phyloP scores from a whole-genome alignment of 2,113 vertebrate species.

The Odontophorus gujanensis region DNA sequence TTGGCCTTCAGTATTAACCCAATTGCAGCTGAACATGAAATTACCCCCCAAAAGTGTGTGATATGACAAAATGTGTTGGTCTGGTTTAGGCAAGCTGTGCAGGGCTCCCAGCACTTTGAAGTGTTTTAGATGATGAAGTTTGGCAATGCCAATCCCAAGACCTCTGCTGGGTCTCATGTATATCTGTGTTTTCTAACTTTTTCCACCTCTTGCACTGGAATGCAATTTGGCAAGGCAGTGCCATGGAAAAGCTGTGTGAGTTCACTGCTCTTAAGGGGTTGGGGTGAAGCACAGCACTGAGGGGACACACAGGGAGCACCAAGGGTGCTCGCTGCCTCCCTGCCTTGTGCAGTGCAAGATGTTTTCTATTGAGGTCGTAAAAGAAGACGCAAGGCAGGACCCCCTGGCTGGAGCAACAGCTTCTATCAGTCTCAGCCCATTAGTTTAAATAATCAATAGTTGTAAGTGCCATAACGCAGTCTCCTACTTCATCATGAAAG shows the following conservation, averaged over 20 bases:
- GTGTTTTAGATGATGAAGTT: not conserved
- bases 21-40: not conserved
- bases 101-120: not conserved
- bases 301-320: not conserved
- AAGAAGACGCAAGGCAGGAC: not conserved
- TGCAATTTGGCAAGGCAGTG: not conserved
- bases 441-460: constrained; percentile 72
- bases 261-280: not conserved
- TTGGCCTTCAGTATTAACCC: not conserved
- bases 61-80: not conserved
- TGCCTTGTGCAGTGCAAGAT: not conserved
- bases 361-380: not conserved
- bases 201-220: not conserved
- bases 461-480: constrained; percentile 16
- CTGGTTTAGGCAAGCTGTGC: not conserved
- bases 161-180: not conserved
- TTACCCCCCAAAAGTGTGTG: not conserved
- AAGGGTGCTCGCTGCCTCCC: not conserved
- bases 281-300: rapidly evolving
- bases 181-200: not conserved
- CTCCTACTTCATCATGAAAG: constrained; percentile 43
- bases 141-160: not conserved
- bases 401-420: not conserved
- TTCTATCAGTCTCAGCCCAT: constrained; percentile 61
- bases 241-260: rapidly evolving